Percentiles rank a stretch among this genome's conserved stretches.
phyloP scores from a whole-genome alignment of 2,797 vertebrate genomes.

The Rhinoraja longicauda region DNA sequence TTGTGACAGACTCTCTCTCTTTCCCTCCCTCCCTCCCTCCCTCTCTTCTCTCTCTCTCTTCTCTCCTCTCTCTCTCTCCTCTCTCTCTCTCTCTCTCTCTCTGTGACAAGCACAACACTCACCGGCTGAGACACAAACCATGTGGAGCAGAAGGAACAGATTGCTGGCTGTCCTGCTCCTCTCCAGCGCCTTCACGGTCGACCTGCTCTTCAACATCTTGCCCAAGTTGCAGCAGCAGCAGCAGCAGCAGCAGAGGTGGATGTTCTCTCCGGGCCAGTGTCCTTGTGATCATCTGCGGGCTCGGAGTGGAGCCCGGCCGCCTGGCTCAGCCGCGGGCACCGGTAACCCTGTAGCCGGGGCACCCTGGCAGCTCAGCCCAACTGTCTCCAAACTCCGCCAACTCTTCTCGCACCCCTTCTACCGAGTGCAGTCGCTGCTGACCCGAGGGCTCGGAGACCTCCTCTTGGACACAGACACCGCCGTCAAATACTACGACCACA shows the following conservation, averaged over 20 bases:
- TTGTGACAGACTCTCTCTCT: constrained; percentile 25
- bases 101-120: background rate
- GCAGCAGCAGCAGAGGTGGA: constrained; percentile 42
- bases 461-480: background rate
- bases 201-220: constrained; percentile 83
- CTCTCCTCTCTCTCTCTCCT: background rate
- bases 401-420: constrained; percentile 25
- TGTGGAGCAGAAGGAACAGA: constrained; percentile 71
- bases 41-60: background rate
- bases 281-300: constrained; percentile 5
- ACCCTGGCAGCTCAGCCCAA: background rate
- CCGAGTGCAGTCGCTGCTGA: background rate
- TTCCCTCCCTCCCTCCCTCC: too few species aligned
- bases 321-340: too few species aligned
- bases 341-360: background rate
- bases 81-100: background rate
- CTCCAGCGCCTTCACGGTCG: constrained; percentile 69
- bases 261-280: constrained; percentile 46
- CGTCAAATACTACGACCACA: constrained; percentile 9
- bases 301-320: background rate
- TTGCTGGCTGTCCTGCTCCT: constrained; percentile 67
- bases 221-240: constrained; percentile 62
- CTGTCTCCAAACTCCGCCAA: constrained; percentile 13
- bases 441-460: background rate
- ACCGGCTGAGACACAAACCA: constrained; percentile 44